Base-by-base conservation (phyloP, 2,888 invertebrate genomes). In the Hydropsyche betteni region DNA sequence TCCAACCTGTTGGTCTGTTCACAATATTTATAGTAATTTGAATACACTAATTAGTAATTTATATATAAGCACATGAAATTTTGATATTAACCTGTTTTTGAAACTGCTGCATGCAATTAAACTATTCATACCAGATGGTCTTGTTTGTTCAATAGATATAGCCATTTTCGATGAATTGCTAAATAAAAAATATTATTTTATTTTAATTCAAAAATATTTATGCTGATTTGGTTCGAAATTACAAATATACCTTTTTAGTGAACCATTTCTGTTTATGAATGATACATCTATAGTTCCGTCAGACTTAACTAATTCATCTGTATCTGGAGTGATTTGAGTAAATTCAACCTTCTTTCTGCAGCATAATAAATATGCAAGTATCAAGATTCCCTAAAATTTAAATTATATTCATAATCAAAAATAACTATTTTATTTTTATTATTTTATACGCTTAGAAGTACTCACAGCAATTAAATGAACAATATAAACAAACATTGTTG, bases 71-170 rank as follows among this genome's bases (percentile, higher is more conserved):
- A n/a, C n/a, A 0, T 85, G 82, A 50, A 86, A 86, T 0, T 84
- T 80, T 4, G 10, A 83, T 87, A 86, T 84, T 85, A 75, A 86
- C 84, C 80, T 80, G 84, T 91, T 92, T 83, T 92, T 92, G 86
- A 91, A 93, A 84, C 92, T 92, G 83, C 92, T 92, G 86, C 92
- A 92, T 0, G 92, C 91, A 77, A 93, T 92, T 77, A 93, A 85
- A 76, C 92, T 92, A 85, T 91, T 92, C 91, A 92, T 91, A 70
- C 89, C 92, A n/a, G 90, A 90, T 0, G 91, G 91, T 52, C 92
- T 86, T 55, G 89, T 89, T 78, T 88, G 87, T 81, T 92, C 92
- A 80, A 92, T 90, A 74, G 90, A 90, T 80, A 92, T 90, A 85
- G 50, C 84, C 69, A 74, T 74, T 33, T 75, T 74, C 51, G 77